Evolutionary conservation across 2,888 invertebrate genomes (phyloP).

Genomic region (Ectemnius lituratus): DNA sequence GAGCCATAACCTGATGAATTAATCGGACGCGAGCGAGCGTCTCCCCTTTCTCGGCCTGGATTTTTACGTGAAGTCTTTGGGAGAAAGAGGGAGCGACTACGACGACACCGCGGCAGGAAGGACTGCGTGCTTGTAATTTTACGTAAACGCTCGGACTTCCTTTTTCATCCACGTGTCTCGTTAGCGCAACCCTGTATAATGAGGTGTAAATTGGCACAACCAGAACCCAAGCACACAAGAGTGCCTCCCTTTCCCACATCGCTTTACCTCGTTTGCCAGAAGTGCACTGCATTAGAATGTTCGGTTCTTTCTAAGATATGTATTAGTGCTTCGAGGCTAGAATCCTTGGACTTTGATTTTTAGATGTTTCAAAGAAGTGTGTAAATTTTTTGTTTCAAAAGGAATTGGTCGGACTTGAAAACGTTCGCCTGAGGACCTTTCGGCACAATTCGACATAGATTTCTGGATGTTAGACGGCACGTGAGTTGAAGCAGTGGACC

Average conservation of each 20-base stretch:
- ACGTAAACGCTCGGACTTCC: conserved; percentile 42
- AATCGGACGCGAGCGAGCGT: conserved; percentile 52
- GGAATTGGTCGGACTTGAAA: too few relatives aligned
- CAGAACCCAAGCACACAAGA: not conserved
- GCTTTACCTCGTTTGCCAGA: too few relatives aligned
- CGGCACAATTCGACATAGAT: too few relatives aligned
- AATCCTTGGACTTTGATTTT: too few relatives aligned
- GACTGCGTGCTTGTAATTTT: conserved; percentile 46
- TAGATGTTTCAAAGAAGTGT: too few relatives aligned
- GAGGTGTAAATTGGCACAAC: conserved; percentile 56
- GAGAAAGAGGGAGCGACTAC: not conserved
- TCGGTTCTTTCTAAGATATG: not conserved
- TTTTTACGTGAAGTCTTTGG: conserved; percentile 50
- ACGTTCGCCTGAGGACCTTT: too few relatives aligned
- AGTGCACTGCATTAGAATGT: too few relatives aligned
- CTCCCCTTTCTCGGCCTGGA: conserved; percentile 32
- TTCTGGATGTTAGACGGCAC: too few relatives aligned
- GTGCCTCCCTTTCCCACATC: too few relatives aligned
- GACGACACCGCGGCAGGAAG: conserved; percentile 17
- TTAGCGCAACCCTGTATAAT: conserved; percentile 63
- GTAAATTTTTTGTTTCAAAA: too few relatives aligned
- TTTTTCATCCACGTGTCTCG: conserved; percentile 45
- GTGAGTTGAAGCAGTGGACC: too few relatives aligned
- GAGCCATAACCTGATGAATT: conserved; percentile 62
- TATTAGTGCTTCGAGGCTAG: too few relatives aligned